A percentile compares a stretch with the other conserved stretches of the same genome.
Evolutionary conservation across 2,113 vertebrate species (phyloP).

Genomic region (Chelonoidis abingdonii): DNA sequence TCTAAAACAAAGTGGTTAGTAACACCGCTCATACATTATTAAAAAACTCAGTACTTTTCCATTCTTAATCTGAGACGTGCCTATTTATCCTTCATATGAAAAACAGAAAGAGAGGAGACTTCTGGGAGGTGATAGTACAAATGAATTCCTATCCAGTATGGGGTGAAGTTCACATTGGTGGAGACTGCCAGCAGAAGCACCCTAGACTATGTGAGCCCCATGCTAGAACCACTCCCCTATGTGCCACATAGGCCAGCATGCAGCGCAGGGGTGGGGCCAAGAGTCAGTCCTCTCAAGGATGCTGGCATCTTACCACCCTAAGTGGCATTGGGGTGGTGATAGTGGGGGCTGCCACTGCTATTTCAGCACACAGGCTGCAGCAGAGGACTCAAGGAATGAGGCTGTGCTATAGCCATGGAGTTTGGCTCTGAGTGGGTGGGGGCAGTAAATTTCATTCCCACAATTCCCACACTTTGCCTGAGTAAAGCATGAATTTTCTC

Average conservation of each 20-base stretch:
- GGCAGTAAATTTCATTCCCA: not conserved
- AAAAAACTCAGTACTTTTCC: not conserved
- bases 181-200: not conserved
- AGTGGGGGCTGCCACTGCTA: not conserved
- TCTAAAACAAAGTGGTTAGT: not conserved
- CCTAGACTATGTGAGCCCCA: not conserved
- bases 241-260: not conserved
- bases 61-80: not conserved
- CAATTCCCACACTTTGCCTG: not conserved
- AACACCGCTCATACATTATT: not conserved
- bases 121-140: not conserved
- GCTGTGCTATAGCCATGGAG: not conserved
- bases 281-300: not conserved
- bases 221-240: not conserved
- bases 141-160: not conserved
- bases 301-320: not conserved
- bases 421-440: not conserved
- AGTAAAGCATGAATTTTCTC: slow-evolving; percentile 11
- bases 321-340: not conserved
- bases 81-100: not conserved
- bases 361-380: not conserved
- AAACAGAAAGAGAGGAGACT: not conserved
- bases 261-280: not conserved
- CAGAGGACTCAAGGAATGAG: not conserved
- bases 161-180: not conserved